Base-by-base conservation (phyloP, 2,888 invertebrate species). In the Loripinus fragilis region DNA sequence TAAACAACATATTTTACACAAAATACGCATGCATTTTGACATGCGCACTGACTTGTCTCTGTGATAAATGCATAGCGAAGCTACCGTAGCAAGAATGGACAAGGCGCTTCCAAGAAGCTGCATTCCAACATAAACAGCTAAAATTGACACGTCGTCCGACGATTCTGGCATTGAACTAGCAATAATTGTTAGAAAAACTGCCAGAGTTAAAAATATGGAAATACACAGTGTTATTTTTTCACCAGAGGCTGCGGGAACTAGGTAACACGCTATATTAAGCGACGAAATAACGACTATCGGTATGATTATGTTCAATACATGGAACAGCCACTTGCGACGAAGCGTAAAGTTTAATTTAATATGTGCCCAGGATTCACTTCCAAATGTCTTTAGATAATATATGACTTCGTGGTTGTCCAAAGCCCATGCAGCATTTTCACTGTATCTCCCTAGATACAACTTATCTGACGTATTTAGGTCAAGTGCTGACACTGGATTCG, bases 181-280 rank as follows among this genome's bases (percentile, higher is more conserved):
- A 12, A 55, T 55, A n/a, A 55, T 55, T 25, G 55, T 55, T 28
- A 55, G 15, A 15, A 55, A 55, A n/a, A 55, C 55, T 7, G 55
- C 38, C 38, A 38, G 38, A 12, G 38, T 38, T 38, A 38, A 12
- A 12, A 38, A 38, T 8, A 38, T 38, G 25, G 55, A 55, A 8
- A 55, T 55, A 25, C 55, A 55, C 25, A 55, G 25, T 12, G 25
- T 55, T n/a, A 55, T 55, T 28, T 55, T 55, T 28, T 55, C 55
- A 5, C 55, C 55, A 23, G 25, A 55, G 17, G 55, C 55, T 2
- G 55, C 55, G 7, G 55, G 55, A n/a, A 55, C 5, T 2, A 55
- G 28, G 28, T n/a, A 55, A 10, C n/a, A n/a, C 10, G 55, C 25
- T 5, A 55, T 28, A 23, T 55, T 55, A 8, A 55, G 28, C 25